Percentiles rank a stretch among this genome's conserved stretches.
These are phyloP conservation scores for Noctua fimbriata DNA, from an alignment of 2,888 invertebrate species.

Conservation along the genomic window DNA sequence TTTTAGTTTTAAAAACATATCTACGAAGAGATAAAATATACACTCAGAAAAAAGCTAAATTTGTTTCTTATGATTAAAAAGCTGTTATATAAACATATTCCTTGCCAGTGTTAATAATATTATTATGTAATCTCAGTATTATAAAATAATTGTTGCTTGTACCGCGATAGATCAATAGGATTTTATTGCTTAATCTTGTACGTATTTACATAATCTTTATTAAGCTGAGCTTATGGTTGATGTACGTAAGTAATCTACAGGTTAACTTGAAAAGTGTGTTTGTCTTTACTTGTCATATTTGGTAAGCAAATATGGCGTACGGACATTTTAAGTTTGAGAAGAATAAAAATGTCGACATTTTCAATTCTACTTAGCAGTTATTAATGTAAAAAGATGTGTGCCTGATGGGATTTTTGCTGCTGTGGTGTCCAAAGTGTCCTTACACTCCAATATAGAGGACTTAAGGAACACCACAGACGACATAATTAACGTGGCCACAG, in stretches of 20 bases:
- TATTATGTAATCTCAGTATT: not conserved
- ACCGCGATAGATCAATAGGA: conserved; percentile 15
- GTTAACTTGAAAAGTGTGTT: conserved; percentile 9
- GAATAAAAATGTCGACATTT: not conserved
- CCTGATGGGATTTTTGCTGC: not conserved
- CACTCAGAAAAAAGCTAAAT: not conserved
- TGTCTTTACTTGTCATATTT: conserved; percentile 11
- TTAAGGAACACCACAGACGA: not conserved
- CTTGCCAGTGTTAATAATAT: not conserved
- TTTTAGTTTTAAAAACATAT: not conserved
- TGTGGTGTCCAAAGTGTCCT: not conserved
- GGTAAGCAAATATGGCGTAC: not conserved
- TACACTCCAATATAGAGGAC: not conserved
- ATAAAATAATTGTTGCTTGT: conserved; percentile 13
- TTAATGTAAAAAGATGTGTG: not conserved
- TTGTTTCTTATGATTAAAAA: not conserved
- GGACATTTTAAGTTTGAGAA: not conserved
- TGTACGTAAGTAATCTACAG: conserved; percentile 16
- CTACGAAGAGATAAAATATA: not conserved
- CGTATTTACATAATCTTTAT: conserved; percentile 49
- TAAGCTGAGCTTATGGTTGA: conserved; percentile 30
- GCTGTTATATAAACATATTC: not conserved
- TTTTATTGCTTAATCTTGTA: conserved; percentile 43
- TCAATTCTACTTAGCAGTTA: not conserved
- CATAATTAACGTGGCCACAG: not conserved